Conservation (phyloP, 2,797 vertebrate species). For the Bovichtus diacanthus region DNA sequence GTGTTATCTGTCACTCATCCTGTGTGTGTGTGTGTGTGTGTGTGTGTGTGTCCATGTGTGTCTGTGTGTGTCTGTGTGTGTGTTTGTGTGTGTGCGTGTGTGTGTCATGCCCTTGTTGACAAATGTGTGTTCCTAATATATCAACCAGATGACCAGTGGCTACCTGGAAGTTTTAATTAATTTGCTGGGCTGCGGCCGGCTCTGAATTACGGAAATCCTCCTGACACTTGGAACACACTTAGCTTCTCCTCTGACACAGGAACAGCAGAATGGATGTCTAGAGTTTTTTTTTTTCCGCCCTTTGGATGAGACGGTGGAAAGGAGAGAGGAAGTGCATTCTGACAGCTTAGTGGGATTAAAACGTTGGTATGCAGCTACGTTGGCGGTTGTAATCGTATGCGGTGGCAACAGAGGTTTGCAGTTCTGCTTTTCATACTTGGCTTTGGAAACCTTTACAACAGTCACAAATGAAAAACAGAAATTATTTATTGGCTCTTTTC, state of each 20-base stretch:
- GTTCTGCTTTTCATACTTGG: constrained; percentile 20
- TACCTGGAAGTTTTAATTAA: constrained; percentile 74
- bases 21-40: constrained; percentile 12
- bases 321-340: constrained; percentile 57
- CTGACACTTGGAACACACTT: constrained; percentile 59
- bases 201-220: constrained; percentile 65
- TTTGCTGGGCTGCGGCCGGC: constrained; percentile 52
- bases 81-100: constrained; percentile 13
- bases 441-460: neutral
- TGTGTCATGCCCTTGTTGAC: constrained; percentile 39
- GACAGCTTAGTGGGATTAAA: constrained; percentile 68
- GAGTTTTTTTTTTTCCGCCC: constrained; percentile 4
- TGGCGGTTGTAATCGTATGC: constrained; percentile 37
- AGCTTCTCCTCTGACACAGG: constrained; percentile 58
- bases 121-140: constrained; percentile 50
- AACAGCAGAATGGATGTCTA: constrained; percentile 50
- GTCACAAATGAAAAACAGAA: neutral
- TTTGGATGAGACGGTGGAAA: constrained; percentile 53
- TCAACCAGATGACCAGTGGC: constrained; percentile 60
- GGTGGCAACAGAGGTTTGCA: constrained; percentile 24
- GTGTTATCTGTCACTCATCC: constrained; percentile 61
- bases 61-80: neutral
- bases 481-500: neutral
- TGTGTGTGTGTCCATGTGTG: neutral
- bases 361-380: constrained; percentile 38